Evolutionary conservation across 1,140 invertebrate species (phyloP).

Genomic region (Ips nitidus): DNA sequence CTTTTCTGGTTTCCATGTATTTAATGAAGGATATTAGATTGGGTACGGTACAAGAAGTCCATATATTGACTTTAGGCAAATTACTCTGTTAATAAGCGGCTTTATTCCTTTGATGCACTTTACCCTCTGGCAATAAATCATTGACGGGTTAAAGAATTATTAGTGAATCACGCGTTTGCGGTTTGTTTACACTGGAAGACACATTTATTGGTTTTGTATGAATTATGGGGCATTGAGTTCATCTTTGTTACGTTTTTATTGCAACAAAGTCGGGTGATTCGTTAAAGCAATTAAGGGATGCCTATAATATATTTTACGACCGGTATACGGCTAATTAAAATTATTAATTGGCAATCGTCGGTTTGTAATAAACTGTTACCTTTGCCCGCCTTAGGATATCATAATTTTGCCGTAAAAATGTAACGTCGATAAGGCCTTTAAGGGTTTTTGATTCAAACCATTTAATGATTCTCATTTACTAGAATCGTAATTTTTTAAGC

Average conservation of each 20-base stretch:
- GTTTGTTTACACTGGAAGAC: constrained; percentile 43
- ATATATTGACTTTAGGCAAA: constrained; percentile 19
- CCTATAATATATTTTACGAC: constrained; percentile 31
- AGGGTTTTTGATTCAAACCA: too few relatives aligned
- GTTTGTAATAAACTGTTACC: constrained; percentile 25
- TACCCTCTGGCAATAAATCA: constrained; percentile 24
- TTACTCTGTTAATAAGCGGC: constrained; percentile 21
- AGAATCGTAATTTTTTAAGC: too few relatives aligned
- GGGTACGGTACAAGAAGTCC: not conserved
- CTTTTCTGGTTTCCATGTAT: too few relatives aligned
- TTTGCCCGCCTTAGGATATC: constrained; percentile 20
- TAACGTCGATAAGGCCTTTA: not conserved
- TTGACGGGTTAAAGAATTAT: constrained; percentile 11
- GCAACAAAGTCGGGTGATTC: constrained; percentile 38
- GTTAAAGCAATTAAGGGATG: constrained; percentile 37
- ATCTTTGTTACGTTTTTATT: constrained; percentile 47
- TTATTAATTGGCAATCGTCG: constrained; percentile 31
- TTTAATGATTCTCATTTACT: too few relatives aligned
- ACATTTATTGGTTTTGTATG: constrained; percentile 40
- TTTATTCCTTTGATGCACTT: constrained; percentile 20
- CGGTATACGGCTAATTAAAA: constrained; percentile 38
- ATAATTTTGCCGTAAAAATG: constrained; percentile 24
- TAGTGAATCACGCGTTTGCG: constrained; percentile 43
- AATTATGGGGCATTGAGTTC: constrained; percentile 39
- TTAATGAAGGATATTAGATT: too few relatives aligned